Percentiles rank a stretch among this genome's conserved stretches.
These are phyloP conservation scores for Erpobdella octoculata DNA, from an alignment of 2,888 invertebrate genomes.

Conservation along the genomic window DNA sequence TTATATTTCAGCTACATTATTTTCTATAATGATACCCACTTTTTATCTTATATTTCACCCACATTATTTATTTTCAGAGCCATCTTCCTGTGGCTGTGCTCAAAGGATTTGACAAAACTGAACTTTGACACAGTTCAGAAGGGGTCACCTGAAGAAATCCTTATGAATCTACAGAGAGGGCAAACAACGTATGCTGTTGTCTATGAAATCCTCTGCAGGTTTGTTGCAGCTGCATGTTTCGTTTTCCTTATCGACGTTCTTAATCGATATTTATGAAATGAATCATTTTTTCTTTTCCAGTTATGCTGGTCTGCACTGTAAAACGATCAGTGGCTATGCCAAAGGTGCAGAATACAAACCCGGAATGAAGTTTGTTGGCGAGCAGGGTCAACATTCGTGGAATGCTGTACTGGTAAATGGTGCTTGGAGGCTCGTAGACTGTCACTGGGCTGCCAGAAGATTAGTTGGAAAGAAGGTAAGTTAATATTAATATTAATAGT, in stretches of 20 bases:
- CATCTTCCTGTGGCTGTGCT: slow-evolving; percentile 52
- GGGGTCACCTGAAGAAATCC: slow-evolving; percentile 51
- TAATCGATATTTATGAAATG: too few relatives aligned
- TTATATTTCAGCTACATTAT: neutral
- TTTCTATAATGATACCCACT: neutral
- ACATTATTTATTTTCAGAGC: slow-evolving; percentile 44
- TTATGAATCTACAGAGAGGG: slow-evolving; percentile 50
- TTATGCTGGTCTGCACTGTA: slow-evolving; percentile 51
- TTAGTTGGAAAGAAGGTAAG: slow-evolving; percentile 51
- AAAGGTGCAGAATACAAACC: slow-evolving; percentile 52
- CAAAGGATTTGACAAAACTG: slow-evolving; percentile 51
- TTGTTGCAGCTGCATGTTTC: neutral
- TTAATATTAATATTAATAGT: neutral
- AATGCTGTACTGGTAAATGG: slow-evolving; percentile 52
- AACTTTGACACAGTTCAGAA: slow-evolving; percentile 48
- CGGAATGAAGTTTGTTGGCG: slow-evolving; percentile 50
- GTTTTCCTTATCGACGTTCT: neutral
- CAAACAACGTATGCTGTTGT: slow-evolving; percentile 53
- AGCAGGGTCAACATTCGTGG: slow-evolving; percentile 52
- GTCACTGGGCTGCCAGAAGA: slow-evolving; percentile 52
- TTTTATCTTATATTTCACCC: neutral
- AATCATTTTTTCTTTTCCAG: slow-evolving; percentile 44
- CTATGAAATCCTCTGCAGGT: slow-evolving; percentile 53
- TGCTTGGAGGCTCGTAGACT: slow-evolving; percentile 51
- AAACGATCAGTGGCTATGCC: slow-evolving; percentile 51